Evolutionary conservation across 2,113 vertebrate species (phyloP), one percentile per base, ranked within the genome.

Genomic region (Haemorhous mexicanus): DNA sequence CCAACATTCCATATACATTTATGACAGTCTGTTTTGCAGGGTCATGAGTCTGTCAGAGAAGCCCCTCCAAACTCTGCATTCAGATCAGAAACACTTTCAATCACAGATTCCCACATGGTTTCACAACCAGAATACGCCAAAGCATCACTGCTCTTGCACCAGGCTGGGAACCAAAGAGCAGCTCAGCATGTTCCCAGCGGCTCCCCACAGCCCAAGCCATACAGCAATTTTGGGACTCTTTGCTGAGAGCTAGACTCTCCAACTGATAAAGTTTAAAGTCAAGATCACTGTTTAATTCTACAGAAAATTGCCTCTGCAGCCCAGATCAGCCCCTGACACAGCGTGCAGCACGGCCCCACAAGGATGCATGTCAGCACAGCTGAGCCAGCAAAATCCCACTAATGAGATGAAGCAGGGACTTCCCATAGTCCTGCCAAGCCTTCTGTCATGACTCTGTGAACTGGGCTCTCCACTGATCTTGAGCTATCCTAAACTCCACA

Each of bases 401-500:
- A 49, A 33, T 6, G 27, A 56, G 47, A 90, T 33, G 49, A 52
- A 52, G 32, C 47, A 88, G 19, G 35, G 37, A n/a, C 49, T 75
- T 83, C 28, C 67, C 41, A 20, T 15, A 61, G 55, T 44, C 67
- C 35, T 33, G 44, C 13, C 49, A 53, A 49, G 15, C 20, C 19
- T 72, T 63, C 43, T 82, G 63, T 23, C 27, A 64, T 0, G 2
- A 64, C 11, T 61, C 32, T 28, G 6, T 73, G 46, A 79, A 79
- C 19, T 3, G 33, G 24, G 17, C 26, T 10, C 33, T 92, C 32
- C 22, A 30, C 17, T 0, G 0, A 76, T 30, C n/a, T 10, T 41
- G 13, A 27, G 15, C 67, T 19, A 21, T 17, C 15, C 64, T 62
- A 0, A 0, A 30, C 26, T n/a, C n/a, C 4, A 17, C 23, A 67